Conservation (phyloP, 2,888 invertebrate species). For the Drosophila pegasa region DNA sequence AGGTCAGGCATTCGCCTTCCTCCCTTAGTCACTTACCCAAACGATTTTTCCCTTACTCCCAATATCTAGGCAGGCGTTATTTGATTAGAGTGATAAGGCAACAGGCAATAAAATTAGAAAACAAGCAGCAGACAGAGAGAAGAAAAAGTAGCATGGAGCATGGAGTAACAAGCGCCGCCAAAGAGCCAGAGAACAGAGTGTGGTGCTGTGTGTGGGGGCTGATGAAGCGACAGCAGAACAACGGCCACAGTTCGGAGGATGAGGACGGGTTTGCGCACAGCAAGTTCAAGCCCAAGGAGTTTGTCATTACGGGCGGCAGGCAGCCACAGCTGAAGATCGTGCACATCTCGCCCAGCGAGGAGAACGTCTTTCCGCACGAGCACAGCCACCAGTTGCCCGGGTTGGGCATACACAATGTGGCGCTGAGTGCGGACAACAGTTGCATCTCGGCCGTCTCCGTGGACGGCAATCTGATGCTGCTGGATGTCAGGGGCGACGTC, state of each 20-base stretch:
- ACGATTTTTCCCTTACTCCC: no score
- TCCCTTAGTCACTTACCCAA: no score
- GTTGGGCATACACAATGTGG: conserved; percentile 40
- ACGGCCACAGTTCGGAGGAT: background rate
- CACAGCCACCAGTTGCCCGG: conserved; percentile 25
- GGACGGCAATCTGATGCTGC: conserved; percentile 38
- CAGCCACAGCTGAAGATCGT: conserved; percentile 22
- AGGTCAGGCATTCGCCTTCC: no score
- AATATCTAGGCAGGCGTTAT: conserved; percentile 5
- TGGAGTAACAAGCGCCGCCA: conserved; percentile 1
- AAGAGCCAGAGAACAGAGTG: conserved; percentile 5
- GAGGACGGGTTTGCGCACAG: background rate
- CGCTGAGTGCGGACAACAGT: conserved; percentile 36
- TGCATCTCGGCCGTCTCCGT: conserved; percentile 38
- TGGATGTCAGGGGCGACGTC: conserved; percentile 24
- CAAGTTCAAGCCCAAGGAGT: conserved; percentile 32
- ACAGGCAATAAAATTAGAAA: conserved; percentile 2
- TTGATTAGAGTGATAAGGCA: background rate
- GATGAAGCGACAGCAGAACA: background rate
- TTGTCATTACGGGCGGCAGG: conserved; percentile 34
- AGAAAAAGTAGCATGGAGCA: conserved; percentile 19
- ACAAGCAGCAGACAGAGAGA: background rate
- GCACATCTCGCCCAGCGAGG: conserved; percentile 11
- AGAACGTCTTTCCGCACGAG: conserved; percentile 20
- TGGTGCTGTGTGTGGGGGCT: conserved; percentile 51